Base-by-base conservation (phyloP, 2,888 invertebrate species). In the Calliphora vomitoria region DNA sequence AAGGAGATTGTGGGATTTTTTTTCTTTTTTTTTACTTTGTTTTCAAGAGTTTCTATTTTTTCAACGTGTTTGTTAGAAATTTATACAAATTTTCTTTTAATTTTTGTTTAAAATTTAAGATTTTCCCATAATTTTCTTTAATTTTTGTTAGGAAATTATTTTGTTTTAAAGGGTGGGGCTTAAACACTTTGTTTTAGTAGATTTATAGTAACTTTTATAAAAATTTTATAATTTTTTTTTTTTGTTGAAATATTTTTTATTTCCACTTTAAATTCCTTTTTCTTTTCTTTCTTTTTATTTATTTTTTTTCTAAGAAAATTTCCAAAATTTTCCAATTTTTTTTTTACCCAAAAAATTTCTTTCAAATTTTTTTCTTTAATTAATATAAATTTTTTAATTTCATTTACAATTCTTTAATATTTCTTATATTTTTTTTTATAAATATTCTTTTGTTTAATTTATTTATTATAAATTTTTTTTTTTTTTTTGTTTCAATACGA, bases 101-200 rank as follows among this genome's bases (percentile, higher is more conserved):
- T 25, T 55, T 20, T 18, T 20, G 1, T 20, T 53, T 20, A 20
- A 53, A 53, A 55, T 20, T 55, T 18, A 20, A 31, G 3, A 15
- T 31, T 44, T 78, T 78, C 25, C n/a, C 35, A 11, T 64, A 62
- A 31, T 60, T 72, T 64, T 41, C 41, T 41, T 31, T 6, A 25
- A 18, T 53, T 5, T 18, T 53, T 53, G 2, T 1, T 25, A 2
- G 25, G n/a, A 15, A 50, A 18, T n/a, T 60, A 6, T 13, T 31
- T 60, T 58, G 0, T 60, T 50, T 50, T 35, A 18, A 76, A 69
- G 68, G 82, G 82, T 75, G 82, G 82, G 75, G 75, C 74, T 75
- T 68, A 11, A 69, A 69, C 3, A 44, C 44, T 44, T 44, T 11
- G 11, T 53, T 71, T 53, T 50, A 35, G 25, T 50, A 25, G n/a